Conservation (phyloP, 1,140 invertebrate genomes). For the Spodoptera litura region DNA sequence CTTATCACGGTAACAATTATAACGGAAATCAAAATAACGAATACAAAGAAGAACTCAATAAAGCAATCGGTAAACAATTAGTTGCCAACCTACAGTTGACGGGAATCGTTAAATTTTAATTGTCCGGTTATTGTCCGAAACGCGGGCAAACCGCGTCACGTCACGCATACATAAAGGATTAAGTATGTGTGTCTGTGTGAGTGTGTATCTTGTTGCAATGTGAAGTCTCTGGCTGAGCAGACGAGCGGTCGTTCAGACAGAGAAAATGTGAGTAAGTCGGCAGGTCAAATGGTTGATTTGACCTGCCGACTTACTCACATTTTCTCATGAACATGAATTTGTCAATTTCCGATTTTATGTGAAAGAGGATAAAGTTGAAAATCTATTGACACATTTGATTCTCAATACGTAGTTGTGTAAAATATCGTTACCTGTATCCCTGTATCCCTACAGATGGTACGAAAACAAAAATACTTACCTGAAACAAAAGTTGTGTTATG, state of each 20-base stretch:
- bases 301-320: too few relatives aligned
- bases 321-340: too few relatives aligned
- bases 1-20: conserved; percentile 35
- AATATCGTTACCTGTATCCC: not conserved
- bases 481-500: conserved; percentile 1
- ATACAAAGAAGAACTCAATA: conserved; percentile 36
- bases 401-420: too few relatives aligned
- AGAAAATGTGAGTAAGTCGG: too few relatives aligned
- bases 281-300: too few relatives aligned
- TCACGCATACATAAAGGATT: conserved; percentile 12
- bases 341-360: not conserved
- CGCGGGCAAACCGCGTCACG: conserved; percentile 16
- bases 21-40: conserved; percentile 37
- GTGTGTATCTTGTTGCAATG: conserved; percentile 36
- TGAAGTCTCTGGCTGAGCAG: conserved; percentile 9
- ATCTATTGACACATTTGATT: not conserved
- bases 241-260: conserved; percentile 16
- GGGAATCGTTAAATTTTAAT: conserved; percentile 44
- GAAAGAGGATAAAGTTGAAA: not conserved
- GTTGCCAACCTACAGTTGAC: conserved; percentile 10
- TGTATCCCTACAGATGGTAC: not conserved
- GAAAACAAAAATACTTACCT: conserved; percentile 20
- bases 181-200: conserved; percentile 3
- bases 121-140: conserved; percentile 39
- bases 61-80: conserved; percentile 48